Base-by-base conservation (phyloP, 2,888 invertebrate species). In the Lordiphosa fenestrarum region DNA sequence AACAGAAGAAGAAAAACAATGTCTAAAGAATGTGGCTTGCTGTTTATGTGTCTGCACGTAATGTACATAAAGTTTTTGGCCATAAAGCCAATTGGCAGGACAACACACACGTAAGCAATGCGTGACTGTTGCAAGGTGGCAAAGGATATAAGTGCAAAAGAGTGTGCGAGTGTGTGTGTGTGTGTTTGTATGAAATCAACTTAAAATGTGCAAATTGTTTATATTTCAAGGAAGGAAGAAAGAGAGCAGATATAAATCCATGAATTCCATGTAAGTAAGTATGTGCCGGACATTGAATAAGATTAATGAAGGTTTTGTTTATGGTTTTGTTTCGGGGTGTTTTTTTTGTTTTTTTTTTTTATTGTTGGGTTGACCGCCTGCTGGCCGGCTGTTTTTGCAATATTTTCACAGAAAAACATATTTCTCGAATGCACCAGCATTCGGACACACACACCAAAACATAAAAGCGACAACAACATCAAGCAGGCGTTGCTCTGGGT, bases 141-240 rank as follows among this genome's bases (percentile, higher is more conserved):
- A 41, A 46, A n/a, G 15, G 21, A 13, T 38, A 41, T 37, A 38
- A 19, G 38, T 50, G 56, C 23, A 37, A 25, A 54, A 12, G 23
- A 39, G 12, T 25, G 4, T 78, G 74, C 42, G 3, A 19, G 68
- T 38, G 13, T n/a, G 40, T 51, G 42, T 41, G 13, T 39, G 12
- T 46, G 12, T 44, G 33, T 13, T 30, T 30, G 9, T 30, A 7
- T 59, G 82, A 72, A 74, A 72, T 63, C 69, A 84, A 73, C 71
- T 74, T 78, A 66, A 82, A 84, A 80, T 84, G 84, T 84, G 84
- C 66, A 80, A 80, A 80, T 80, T 84, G 84, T 78, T 80, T 78
- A 78, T 78, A 65, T 68, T 73, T 65, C 46, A 63, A 47, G 63
- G 52, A 48, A 30, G 30, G 30, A 30, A 30, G 30, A 9, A 30